Conservation (phyloP, 2,113 vertebrate genomes). For the Ptychochromis oligacanthus region DNA sequence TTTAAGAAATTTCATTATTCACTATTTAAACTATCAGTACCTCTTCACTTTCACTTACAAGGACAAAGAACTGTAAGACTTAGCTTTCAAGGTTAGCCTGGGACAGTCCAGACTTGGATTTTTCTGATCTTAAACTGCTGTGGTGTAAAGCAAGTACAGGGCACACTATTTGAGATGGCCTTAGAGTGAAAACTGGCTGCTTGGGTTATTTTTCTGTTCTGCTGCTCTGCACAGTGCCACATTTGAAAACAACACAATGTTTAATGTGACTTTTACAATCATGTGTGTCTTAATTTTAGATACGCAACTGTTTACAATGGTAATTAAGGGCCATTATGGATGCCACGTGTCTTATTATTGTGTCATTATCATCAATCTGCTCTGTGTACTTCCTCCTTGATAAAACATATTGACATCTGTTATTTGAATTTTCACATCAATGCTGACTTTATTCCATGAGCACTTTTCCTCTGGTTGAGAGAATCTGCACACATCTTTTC, state of each 20-base stretch:
- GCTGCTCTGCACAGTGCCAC: constrained; percentile 25
- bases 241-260: constrained; percentile 48
- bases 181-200: constrained; percentile 30
- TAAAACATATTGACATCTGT: constrained; percentile 69
- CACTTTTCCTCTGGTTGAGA: constrained; percentile 40
- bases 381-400: constrained; percentile 36
- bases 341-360: constrained; percentile 53
- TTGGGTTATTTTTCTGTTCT: constrained; percentile 27
- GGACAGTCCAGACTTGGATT: background rate
- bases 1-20: background rate
- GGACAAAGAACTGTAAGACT: too few relatives aligned
- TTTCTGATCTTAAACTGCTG: constrained; percentile 30
- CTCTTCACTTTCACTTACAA: background rate
- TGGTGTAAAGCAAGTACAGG: constrained; percentile 17
- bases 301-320: constrained; percentile 58
- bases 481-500: constrained; percentile 55
- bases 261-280: constrained; percentile 55
- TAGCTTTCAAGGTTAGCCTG: background rate
- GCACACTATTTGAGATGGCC: constrained; percentile 25
- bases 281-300: constrained; percentile 64
- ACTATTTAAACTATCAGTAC: background rate
- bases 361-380: constrained; percentile 41
- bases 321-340: constrained; percentile 54
- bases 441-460: constrained; percentile 39
- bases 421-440: constrained; percentile 64